phyloP scores from a whole-genome alignment of 2,888 invertebrate species.

The Synergus laeviventris region DNA sequence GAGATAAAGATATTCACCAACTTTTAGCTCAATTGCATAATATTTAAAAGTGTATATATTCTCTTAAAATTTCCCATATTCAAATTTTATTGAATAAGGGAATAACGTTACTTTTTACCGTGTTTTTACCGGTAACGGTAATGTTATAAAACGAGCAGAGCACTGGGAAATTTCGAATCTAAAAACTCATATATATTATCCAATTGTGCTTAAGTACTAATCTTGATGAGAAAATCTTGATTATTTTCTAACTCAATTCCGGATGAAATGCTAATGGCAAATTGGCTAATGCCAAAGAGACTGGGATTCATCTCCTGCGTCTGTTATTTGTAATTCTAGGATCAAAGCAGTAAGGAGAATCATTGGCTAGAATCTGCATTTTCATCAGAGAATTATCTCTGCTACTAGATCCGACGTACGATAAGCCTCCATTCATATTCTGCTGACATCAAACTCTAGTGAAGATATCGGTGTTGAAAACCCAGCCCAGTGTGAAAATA shows the following conservation, averaged over 20 bases:
- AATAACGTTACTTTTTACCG: too few species aligned
- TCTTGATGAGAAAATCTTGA: constrained; percentile 8
- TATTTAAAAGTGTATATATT: neutral
- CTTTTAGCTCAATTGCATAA: neutral
- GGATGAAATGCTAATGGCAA: constrained; percentile 17
- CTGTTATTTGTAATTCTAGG: constrained; percentile 23
- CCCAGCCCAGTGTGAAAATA: neutral
- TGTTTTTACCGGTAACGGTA: too few species aligned
- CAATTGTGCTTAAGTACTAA: neutral
- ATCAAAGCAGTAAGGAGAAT: neutral
- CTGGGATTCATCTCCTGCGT: constrained; percentile 7
- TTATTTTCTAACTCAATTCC: neutral
- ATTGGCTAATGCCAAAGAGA: constrained; percentile 26
- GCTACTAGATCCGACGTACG: neutral
- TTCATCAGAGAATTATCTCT: constrained; percentile 2
- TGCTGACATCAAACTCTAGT: neutral
- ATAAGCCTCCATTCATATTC: neutral
- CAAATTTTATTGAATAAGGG: neutral
- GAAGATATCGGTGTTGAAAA: neutral
- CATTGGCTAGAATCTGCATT: neutral
- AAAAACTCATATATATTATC: neutral
- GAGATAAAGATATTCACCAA: neutral
- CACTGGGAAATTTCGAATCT: neutral
- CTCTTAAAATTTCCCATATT: neutral
- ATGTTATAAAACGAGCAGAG: too few species aligned